Base-by-base conservation (phyloP, 2,113 vertebrate genomes). In the Hippocampus zosterae region DNA sequence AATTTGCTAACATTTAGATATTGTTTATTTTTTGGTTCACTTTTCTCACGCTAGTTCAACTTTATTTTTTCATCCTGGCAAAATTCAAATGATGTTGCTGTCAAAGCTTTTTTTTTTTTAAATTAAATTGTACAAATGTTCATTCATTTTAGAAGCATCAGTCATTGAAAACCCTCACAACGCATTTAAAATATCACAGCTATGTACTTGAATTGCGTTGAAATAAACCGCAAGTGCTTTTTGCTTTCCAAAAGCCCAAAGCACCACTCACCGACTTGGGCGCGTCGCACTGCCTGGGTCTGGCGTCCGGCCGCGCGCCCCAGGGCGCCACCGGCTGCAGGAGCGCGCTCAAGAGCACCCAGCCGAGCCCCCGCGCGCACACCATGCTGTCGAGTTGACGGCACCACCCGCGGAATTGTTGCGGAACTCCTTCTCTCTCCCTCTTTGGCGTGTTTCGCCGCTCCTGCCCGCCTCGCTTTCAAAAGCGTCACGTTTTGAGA, bases 221-320 rank as follows among this genome's bases (percentile, higher is more conserved):
- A 18, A 50, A 50, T 16, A 19, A 16, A 50, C 46, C 7, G 33
- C 33, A 37, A 37, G 33, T 37, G 33, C 33, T 33, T 33, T 33
- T 33, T 33, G 29, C 29, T 33, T 33, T 33, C 29, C 29, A 33
- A 33, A 33, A 33, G 29, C 29, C 29, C 29, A 33, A 33, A 33
- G 4, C 33, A 37, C n/a, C 57, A 88, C 92, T 94, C 85, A 94
- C 93, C 92, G 90, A 86, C 79, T 85, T 85, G 18, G 93, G 92
- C 68, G 87, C 63, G 80, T 91, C 91, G 81, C 93, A 94, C 71
- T 89, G 90, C 83, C 79, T 90, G 63, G 91, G 87, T 87, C 89
- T 85, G 77, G 78, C 88, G 69, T 40, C 62, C 18, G 77, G 62
- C 74, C 76, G 70, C 59, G 87, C 83, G 72, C 89, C 88, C 90